Base-by-base conservation (phyloP, 2,113 vertebrate species). In the Bostrychus sinensis region DNA sequence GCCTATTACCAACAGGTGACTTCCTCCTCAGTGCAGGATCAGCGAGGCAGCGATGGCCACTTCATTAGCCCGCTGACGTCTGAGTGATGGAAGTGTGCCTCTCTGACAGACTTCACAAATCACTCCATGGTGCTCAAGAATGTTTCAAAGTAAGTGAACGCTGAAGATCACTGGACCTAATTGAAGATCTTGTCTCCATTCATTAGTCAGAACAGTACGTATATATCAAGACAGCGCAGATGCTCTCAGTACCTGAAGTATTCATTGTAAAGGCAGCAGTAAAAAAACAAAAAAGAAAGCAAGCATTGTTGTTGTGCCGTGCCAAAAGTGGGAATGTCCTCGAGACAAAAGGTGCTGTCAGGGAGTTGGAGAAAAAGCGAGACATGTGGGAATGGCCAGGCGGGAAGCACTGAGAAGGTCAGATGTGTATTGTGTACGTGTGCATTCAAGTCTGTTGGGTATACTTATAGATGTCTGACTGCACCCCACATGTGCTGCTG, bases 31-130 rank as follows among this genome's bases (percentile, higher is more conserved):
- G 34, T 48, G 66, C 28, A 63, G 38, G 32, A 75, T 61, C 26
- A 37, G 37, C 51, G 56, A 69, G 56, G 58, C 36, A 0, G 20
- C 1, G 8, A 58, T 75, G 62, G 69, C 50, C 62, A 80, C 65
- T 69, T 83, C 71, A 81, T 78, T 80, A 81, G 39, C 62, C 46
- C 46, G 45, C 63, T 71, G 77, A 78, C 75, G 70, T 63, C 42
- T 77, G 72, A 86, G 71, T 20, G 59, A 81, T 74, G 48, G 81
- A 57, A 11, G 61, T 50, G 61, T 37, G 64, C 62, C 50, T 57
- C 22, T 78, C 56, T 10, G 4, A 14, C 39, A 64, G 54, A 68
- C 67, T 63, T 59, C 37, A 62, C 73, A 70, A 66, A 72, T 73
- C 30, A 74, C 43, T 66, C 62, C 25, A 60, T 37, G 50, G 19